phyloP scores from a whole-genome alignment of 2,113 vertebrate species.

The cat (Felis catus) region F.catus_Fca126_mat1.0 CM031414.1:56113001-56113500 shows the following conservation, averaged over 20 bases:
- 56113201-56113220: not conserved
- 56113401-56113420: not conserved
- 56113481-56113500: not conserved
- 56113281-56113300: not conserved
- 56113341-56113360: not conserved
- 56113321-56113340: not conserved
- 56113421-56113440: not conserved
- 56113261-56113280: not conserved
- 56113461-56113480: not conserved
- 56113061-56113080: not conserved
- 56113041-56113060: not conserved
- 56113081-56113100: not conserved
- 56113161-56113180: not conserved
- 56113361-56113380: not conserved
- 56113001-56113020: not conserved
- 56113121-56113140: too few relatives aligned
- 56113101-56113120: not conserved
- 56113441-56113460: not conserved
- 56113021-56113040: not conserved
- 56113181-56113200: not conserved
- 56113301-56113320: not conserved
- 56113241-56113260: not conserved
- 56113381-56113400: not conserved
- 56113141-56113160: rapidly evolving
- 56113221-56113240: not conserved